These are phyloP conservation scores for Drosophila kanapiae DNA, from an alignment of 1,140 invertebrate genomes.

Conservation along the genomic window DNA sequence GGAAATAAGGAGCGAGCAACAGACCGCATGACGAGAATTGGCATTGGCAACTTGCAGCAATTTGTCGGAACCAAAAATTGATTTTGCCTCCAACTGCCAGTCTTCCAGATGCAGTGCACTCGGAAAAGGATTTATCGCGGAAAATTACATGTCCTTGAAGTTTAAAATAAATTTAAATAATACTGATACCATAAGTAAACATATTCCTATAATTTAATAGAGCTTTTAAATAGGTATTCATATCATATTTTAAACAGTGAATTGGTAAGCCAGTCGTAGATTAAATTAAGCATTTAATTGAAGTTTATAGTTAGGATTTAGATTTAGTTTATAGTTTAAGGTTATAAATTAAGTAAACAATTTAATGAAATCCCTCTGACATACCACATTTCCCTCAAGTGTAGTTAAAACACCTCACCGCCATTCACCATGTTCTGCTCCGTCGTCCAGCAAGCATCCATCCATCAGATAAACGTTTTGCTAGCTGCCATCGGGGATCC, in stretches of 20 bases:
- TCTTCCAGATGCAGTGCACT: constrained; percentile 4
- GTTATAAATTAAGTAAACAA: neutral
- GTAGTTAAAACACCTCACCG: constrained; percentile 6
- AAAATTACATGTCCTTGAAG: too few species aligned
- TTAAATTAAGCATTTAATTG: neutral
- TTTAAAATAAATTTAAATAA: neutral
- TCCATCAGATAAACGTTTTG: constrained; percentile 50
- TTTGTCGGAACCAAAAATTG: constrained; percentile 69
- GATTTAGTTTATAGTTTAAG: too few species aligned
- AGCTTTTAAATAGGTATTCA: neutral
- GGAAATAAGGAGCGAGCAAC: constrained; percentile 1
- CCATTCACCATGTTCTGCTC: neutral
- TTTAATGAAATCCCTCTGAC: neutral
- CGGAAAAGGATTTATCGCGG: neutral
- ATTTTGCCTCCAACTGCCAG: constrained; percentile 43
- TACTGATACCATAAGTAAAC: neutral
- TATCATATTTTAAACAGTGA: too few species aligned
- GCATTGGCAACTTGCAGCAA: constrained; percentile 61
- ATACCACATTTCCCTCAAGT: neutral
- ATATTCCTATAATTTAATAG: neutral
- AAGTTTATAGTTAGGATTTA: too few species aligned
- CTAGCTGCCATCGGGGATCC: constrained; percentile 21
- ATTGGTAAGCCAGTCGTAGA: neutral
- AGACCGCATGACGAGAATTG: constrained; percentile 49
- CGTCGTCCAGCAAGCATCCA: constrained; percentile 11